Conservation (phyloP, 2,888 invertebrate genomes). For the Dendrolimus houi region DNA sequence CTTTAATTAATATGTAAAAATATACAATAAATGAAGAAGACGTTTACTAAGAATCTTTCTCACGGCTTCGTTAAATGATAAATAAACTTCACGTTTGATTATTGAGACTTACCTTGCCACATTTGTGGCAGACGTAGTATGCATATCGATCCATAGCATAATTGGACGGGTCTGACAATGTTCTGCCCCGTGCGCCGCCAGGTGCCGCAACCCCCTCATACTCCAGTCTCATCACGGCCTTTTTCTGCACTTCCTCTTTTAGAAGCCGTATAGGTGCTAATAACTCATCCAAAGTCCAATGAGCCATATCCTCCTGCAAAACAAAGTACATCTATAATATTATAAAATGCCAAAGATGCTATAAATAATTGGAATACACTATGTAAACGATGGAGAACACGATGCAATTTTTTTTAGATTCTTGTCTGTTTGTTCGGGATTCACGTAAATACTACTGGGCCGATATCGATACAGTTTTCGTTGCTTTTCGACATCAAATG, state of each 20-base stretch:
- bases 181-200: slow-evolving; percentile 80
- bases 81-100: no score
- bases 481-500: no score
- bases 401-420: no score
- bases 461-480: neutral
- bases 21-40: no score
- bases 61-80: no score
- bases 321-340: neutral
- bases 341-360: no score
- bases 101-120: slow-evolving; percentile 79
- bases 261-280: slow-evolving; percentile 88
- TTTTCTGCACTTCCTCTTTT: slow-evolving; percentile 92
- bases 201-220: slow-evolving; percentile 93
- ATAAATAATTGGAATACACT: no score
- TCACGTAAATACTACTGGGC: no score
- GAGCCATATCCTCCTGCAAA: slow-evolving; percentile 86
- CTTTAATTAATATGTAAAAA: no score
- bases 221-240: slow-evolving; percentile 96
- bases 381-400: no score
- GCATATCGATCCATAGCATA: slow-evolving; percentile 99
- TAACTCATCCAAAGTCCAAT: slow-evolving; percentile 85
- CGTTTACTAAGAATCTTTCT: no score
- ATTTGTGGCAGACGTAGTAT: slow-evolving; percentile 98
- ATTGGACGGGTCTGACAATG: slow-evolving; percentile 86
- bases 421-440: no score